Base-by-base conservation (phyloP, 2,888 invertebrate genomes). In the Drosophila birchii region DNA sequence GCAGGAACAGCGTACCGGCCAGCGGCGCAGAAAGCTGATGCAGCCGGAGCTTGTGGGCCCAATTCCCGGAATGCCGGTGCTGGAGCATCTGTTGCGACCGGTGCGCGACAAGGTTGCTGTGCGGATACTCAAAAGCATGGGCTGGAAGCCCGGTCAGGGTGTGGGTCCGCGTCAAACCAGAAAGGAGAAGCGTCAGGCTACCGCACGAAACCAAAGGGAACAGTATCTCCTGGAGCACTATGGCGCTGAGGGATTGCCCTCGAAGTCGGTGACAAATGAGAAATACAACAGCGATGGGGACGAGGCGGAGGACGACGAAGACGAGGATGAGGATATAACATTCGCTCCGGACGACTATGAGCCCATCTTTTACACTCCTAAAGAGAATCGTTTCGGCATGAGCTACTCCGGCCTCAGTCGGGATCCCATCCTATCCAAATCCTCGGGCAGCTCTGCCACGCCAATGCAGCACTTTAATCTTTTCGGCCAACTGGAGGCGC, bases 131-230 rank as follows among this genome's bases (percentile, higher is more conserved):
- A 95, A 95, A 61, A 95, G 95, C 78, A 97, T 99, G 96, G 99
- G 99, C 1, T 98, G 99, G 97, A 95, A 96, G 80, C 96, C 95
- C 5, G 98, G 98, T 0, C 97, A 98, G 92, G 98, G 98, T 16
- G 88, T 92, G 11, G 93, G 93, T 0, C 93, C 93, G 5, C 84
- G 94, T 2, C 89, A 88, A 63, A 93, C 93, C 0, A 88, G 85
- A 1, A 85, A 77, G 0, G 93, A 93, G 62, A 94, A 94, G 83
- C 91, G 83, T 29, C 80, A 77, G 14, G 89, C 90, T 9, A 82
- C 74, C 5, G 80, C 82, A 5, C 82, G 88, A 49, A 92, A 91
- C 61, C 76, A 77, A 51, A 87, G 88, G 5, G 92, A 92, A 70
- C 78, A 87, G 26, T 92, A 91, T 77, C 60, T 92, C 5, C 74